Percentiles rank a stretch among this genome's conserved stretches.
Evolutionary conservation across 2,888 invertebrate species (phyloP).

Genomic region (Gnatocerus cornutus): DNA sequence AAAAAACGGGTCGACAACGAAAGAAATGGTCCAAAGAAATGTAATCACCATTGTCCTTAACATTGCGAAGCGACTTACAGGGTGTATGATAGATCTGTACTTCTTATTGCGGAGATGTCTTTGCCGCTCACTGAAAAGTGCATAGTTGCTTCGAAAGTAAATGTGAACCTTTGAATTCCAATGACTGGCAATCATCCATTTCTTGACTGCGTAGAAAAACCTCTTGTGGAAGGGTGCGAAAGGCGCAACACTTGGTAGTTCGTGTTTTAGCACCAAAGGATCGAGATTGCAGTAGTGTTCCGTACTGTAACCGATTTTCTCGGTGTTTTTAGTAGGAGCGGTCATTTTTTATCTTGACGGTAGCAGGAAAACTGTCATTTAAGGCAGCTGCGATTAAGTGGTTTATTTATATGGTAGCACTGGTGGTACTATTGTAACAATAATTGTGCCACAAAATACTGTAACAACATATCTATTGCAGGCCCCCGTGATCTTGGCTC

Average conservation of each 20-base stretch:
- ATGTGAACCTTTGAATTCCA: slow-evolving; percentile 2
- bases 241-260: slow-evolving; percentile 12
- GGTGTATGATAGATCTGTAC: slow-evolving; percentile 54
- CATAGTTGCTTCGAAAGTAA: slow-evolving; percentile 31
- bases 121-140: slow-evolving; percentile 10
- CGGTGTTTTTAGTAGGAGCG: neutral
- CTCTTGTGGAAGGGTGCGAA: slow-evolving; percentile 17
- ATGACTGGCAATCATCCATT: slow-evolving; percentile 20
- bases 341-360: neutral
- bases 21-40: slow-evolving; percentile 46
- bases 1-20: slow-evolving; percentile 12
- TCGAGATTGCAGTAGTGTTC: slow-evolving; percentile 26
- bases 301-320: slow-evolving; percentile 11
- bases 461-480: slow-evolving; percentile 68
- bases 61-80: slow-evolving; percentile 54
- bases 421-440: too few relatives aligned
- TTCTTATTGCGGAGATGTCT: slow-evolving; percentile 13
- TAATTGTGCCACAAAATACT: too few relatives aligned
- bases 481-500: slow-evolving; percentile 94
- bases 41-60: slow-evolving; percentile 47
- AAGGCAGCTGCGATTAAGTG: too few relatives aligned
- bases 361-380: too few relatives aligned
- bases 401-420: too few relatives aligned
- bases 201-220: slow-evolving; percentile 15
- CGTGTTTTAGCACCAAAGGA: slow-evolving; percentile 2